Evolutionary conservation across 2,888 invertebrate species (phyloP).

Genomic region (Phytoseiulus persimilis): DNA sequence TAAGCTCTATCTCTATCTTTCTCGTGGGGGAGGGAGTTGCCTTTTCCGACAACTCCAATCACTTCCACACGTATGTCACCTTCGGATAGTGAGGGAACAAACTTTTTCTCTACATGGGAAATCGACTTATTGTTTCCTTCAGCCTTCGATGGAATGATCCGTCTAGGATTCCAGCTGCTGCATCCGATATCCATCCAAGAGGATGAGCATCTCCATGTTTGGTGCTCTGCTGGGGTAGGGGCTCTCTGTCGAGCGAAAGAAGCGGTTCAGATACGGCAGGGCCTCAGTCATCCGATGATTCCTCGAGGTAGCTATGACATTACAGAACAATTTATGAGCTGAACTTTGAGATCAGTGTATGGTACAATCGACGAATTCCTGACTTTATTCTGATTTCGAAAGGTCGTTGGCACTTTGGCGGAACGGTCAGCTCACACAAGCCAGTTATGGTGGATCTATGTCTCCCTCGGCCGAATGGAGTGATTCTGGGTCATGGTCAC

Average conservation of each 20-base stretch:
- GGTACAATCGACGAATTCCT: background rate
- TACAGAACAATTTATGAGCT: no score
- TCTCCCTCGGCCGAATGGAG: constrained; percentile 13
- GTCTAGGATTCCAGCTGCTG: constrained; percentile 10
- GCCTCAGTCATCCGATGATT: constrained; percentile 34
- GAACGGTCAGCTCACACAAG: constrained; percentile 24
- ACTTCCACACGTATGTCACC: no score
- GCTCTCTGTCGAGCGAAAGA: constrained; percentile 15
- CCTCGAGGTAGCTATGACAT: background rate
- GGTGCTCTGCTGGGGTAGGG: constrained; percentile 6
- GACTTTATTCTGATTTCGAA: background rate
- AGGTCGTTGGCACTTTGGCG: constrained; percentile 23
- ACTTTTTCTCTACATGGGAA: no score
- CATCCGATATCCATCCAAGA: constrained; percentile 18
- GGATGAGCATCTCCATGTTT: constrained; percentile 24
- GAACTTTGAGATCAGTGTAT: no score
- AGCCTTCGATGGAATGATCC: constrained; percentile 11
- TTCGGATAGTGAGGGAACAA: no score
- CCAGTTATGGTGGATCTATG: background rate
- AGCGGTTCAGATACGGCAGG: constrained; percentile 1
- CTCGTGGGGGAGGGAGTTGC: no score
- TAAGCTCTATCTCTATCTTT: no score
- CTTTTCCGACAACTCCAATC: no score
- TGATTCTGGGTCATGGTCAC: background rate
- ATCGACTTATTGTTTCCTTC: background rate